A percentile compares a stretch with the other conserved stretches of the same genome.
phyloP scores from a whole-genome alignment of 2,888 invertebrate genomes.

The Trichacis sp. region DNA sequence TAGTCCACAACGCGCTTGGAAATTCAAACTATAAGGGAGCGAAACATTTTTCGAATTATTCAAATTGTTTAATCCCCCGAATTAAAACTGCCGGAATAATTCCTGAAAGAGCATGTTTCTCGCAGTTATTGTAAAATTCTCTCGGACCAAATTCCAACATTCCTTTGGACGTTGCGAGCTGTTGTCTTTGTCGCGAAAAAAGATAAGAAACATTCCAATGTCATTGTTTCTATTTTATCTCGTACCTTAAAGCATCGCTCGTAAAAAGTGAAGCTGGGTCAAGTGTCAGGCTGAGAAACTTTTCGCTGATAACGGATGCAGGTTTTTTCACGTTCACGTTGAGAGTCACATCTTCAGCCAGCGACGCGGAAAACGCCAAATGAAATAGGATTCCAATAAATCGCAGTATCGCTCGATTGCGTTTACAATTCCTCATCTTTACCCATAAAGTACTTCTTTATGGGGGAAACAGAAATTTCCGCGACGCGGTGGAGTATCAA shows the following conservation, averaged over 20 bases:
- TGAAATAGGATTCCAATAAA: constrained; percentile 15
- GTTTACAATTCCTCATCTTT: constrained; percentile 15
- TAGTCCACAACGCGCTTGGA: too few species aligned
- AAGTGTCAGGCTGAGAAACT: constrained; percentile 80
- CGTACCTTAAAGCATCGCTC: constrained; percentile 69
- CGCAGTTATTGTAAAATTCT: too few species aligned
- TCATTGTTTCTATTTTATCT: constrained; percentile 20
- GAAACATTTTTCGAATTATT: too few species aligned
- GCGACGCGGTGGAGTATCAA: not conserved
- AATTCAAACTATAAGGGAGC: too few species aligned
- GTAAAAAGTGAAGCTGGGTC: constrained; percentile 77
- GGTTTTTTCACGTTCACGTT: constrained; percentile 75
- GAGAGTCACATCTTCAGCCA: constrained; percentile 71
- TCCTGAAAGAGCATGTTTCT: too few species aligned
- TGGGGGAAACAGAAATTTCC: not conserved
- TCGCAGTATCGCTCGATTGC: not conserved
- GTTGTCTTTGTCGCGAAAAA: not conserved
- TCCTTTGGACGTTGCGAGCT: too few species aligned
- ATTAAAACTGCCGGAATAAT: too few species aligned
- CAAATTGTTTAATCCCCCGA: too few species aligned
- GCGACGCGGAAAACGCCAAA: constrained; percentile 16
- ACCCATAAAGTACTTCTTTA: constrained; percentile 10
- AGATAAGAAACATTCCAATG: not conserved
- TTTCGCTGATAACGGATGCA: constrained; percentile 76
- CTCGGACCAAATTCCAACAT: too few species aligned